A percentile compares a stretch with the other conserved stretches of the same genome.
These are phyloP conservation scores for Fregata magnificens DNA, from an alignment of 2,113 vertebrate genomes.

Conservation along the genomic window DNA sequence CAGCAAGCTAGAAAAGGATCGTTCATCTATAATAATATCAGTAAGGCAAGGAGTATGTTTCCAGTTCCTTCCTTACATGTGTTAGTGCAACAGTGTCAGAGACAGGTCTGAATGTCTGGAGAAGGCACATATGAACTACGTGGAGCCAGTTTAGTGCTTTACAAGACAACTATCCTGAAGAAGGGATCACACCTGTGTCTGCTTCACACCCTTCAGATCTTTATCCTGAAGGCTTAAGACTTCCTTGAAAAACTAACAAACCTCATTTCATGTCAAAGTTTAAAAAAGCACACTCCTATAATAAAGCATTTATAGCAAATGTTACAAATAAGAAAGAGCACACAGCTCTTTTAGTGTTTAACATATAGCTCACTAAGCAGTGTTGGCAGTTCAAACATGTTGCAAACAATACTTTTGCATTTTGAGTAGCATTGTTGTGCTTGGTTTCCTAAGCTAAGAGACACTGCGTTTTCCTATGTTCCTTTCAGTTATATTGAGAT, in stretches of 20 bases:
- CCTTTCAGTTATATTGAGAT: not conserved
- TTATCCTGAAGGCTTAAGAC: not conserved
- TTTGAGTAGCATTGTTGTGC: not conserved
- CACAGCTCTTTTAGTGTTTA: too few species aligned
- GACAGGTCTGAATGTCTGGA: not conserved
- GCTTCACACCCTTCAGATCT: not conserved
- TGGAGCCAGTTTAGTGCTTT: not conserved
- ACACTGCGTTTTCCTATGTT: not conserved
- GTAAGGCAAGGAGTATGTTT: not conserved
- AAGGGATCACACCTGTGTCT: not conserved
- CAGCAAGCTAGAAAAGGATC: not conserved
- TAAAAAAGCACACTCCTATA: not conserved
- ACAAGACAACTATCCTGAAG: not conserved
- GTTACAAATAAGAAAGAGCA: not conserved
- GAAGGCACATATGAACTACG: not conserved
- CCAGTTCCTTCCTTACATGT: not conserved
- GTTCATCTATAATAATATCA: not conserved
- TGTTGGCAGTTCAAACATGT: not conserved
- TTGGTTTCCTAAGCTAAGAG: not conserved
- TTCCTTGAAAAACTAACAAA: not conserved
- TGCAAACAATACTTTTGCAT: not conserved
- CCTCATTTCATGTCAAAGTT: not conserved
- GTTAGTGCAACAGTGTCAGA: not conserved
- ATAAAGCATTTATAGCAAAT: not conserved
- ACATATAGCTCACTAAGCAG: not conserved